Percentiles rank a stretch among this genome's conserved stretches.
Evolutionary conservation across 2,113 vertebrate genomes (phyloP).

Genomic region (Coregonus clupeaformis): DNA sequence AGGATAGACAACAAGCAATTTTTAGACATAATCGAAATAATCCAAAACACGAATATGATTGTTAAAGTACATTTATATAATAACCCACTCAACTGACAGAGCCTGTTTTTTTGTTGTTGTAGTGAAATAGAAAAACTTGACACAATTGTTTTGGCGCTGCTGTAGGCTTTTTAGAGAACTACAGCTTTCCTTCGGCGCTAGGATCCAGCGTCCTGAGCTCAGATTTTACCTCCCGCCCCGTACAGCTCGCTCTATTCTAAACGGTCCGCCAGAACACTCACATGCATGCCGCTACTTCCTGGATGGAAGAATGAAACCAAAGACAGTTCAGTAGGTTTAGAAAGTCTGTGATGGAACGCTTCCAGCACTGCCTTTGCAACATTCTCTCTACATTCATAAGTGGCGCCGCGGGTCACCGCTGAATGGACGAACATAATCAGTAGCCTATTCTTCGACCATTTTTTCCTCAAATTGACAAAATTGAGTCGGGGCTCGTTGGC

Average conservation of each 20-base stretch:
- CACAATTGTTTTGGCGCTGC: too few relatives aligned
- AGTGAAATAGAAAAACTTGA: too few relatives aligned
- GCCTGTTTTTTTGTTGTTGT: too few relatives aligned
- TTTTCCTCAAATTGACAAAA: conserved; percentile 55
- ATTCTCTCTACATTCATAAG: conserved; percentile 62
- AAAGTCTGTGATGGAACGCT: conserved; percentile 58
- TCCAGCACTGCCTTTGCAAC: conserved; percentile 70
- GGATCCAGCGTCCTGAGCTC: conserved; percentile 52
- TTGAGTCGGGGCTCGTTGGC: conserved; percentile 60
- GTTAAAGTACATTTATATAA: too few relatives aligned
- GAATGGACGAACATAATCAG: conserved; percentile 71
- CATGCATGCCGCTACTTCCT: conserved; percentile 83
- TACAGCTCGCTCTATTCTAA: conserved; percentile 48
- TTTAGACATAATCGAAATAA: too few relatives aligned
- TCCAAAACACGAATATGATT: too few relatives aligned
- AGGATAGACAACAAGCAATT: too few relatives aligned
- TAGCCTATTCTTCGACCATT: conserved; percentile 45
- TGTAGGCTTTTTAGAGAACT: too few relatives aligned
- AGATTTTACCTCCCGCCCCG: conserved; percentile 71
- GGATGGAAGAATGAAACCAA: conserved; percentile 79
- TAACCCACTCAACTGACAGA: too few relatives aligned
- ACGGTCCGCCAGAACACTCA: conserved; percentile 58
- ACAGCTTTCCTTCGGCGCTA: conserved; percentile 33
- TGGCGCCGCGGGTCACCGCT: conserved; percentile 69
- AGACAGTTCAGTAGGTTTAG: too few relatives aligned